A percentile compares a stretch with the other conserved stretches of the same genome.
Conservation (phyloP, 2,113 vertebrate species). For the Aleadryas rufinucha region DNA sequence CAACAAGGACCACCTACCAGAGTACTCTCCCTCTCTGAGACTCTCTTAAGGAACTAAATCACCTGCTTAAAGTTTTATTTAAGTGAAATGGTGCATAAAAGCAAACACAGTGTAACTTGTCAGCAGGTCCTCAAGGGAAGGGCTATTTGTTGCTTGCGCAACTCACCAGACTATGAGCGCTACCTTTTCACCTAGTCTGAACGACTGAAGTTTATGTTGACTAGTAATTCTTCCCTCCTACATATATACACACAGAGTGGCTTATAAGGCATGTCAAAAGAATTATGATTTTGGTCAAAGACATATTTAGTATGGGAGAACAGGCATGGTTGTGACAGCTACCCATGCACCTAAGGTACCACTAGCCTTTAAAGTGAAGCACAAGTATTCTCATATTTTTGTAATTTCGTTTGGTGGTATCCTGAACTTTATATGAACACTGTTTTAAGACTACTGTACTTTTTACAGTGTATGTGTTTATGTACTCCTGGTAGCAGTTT, state of each 20-base stretch:
- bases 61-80: conserved; percentile 65
- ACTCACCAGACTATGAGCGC: neutral
- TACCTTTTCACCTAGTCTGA: neutral
- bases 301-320: neutral
- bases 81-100: conserved; percentile 66
- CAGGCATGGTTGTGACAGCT: neutral
- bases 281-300: neutral
- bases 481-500: neutral
- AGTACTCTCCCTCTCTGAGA: conserved; percentile 51
- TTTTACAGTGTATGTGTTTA: neutral
- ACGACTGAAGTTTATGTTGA: neutral
- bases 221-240: neutral
- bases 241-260: neutral
- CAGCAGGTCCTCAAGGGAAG: conserved; percentile 19
- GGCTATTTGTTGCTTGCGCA: conserved; percentile 13
- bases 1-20: conserved; percentile 60
- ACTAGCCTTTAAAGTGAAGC: neutral
- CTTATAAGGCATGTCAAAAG: neutral
- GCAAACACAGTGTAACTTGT: conserved; percentile 31
- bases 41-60: conserved; percentile 61
- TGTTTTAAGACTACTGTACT: neutral
- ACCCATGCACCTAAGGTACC: neutral
- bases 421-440: neutral
- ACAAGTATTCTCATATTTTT: neutral
- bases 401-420: neutral